Conservation (phyloP, 2,888 invertebrate species). For the Plebejus melissa region DNA sequence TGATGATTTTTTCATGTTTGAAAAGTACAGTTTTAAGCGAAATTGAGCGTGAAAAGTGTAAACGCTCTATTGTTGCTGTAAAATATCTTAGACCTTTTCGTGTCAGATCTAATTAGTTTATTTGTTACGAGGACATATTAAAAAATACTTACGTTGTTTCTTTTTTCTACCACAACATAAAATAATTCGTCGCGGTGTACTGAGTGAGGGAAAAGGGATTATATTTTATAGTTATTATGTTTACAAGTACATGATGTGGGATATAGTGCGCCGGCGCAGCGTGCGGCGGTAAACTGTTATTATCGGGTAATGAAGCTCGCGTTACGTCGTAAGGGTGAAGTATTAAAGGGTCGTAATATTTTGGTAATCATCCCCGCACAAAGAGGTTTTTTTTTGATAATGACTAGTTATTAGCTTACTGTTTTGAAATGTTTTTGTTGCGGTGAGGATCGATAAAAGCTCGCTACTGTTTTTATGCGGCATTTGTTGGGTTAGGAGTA, state of each 20-base stretch:
- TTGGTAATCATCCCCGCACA: slow-evolving; percentile 10
- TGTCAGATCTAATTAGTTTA: too few relatives aligned
- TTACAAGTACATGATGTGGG: not conserved
- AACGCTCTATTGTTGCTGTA: too few relatives aligned
- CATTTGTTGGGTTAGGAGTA: not conserved
- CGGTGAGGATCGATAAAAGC: not conserved
- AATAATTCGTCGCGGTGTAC: not conserved
- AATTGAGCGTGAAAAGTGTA: too few relatives aligned
- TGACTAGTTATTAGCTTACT: not conserved
- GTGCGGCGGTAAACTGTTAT: not conserved
- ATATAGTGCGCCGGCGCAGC: not conserved
- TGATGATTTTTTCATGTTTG: too few relatives aligned
- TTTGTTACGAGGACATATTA: too few relatives aligned
- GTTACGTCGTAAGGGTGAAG: slow-evolving; percentile 9
- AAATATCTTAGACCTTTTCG: too few relatives aligned
- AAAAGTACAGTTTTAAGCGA: too few relatives aligned
- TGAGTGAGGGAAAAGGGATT: not conserved
- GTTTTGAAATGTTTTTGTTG: slow-evolving; percentile 16
- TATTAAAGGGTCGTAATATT: slow-evolving; percentile 13
- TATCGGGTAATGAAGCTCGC: slow-evolving; percentile 17
- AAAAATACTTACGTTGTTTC: too few relatives aligned
- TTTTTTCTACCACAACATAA: not conserved
- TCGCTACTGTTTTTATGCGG: not conserved
- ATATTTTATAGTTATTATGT: slow-evolving; percentile 9
- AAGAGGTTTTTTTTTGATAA: slow-evolving; percentile 7